Evolutionary conservation across 2,113 vertebrate genomes (phyloP).

Genomic region (Trematocara variabile): DNA sequence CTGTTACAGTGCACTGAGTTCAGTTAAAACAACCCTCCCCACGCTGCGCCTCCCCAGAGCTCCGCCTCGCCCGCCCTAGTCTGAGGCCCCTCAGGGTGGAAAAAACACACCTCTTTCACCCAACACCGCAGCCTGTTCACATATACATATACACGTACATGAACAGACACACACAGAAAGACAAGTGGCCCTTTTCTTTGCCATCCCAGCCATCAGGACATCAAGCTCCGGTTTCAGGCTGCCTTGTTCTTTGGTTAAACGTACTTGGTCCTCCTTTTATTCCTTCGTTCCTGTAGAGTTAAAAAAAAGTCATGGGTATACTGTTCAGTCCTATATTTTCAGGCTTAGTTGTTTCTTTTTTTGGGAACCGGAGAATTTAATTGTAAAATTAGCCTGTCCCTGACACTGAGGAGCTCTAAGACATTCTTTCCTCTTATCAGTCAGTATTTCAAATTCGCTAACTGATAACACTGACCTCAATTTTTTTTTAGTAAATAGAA

Average conservation of each 20-base stretch:
- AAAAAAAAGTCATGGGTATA: not conserved
- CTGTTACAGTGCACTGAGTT: constrained; percentile 70
- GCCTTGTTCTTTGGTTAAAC: not conserved
- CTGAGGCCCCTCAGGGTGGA: constrained; percentile 68
- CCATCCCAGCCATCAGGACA: constrained; percentile 44
- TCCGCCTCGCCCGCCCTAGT: constrained; percentile 48
- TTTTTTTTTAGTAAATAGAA: not conserved
- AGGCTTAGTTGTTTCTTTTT: not conserved
- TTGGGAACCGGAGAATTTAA: not conserved
- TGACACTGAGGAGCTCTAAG: not conserved
- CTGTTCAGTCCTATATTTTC: not conserved
- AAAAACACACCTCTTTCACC: constrained; percentile 69
- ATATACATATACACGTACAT: not conserved
- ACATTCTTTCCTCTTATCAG: not conserved
- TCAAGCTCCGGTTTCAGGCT: not conserved
- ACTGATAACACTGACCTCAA: not conserved
- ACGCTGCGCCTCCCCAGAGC: constrained; percentile 57
- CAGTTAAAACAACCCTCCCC: constrained; percentile 64
- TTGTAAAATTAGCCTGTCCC: not conserved
- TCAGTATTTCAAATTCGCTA: not conserved
- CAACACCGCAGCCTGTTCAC: constrained; percentile 37
- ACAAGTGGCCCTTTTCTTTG: constrained; percentile 31
- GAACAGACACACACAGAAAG: constrained; percentile 10
- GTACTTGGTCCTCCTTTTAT: not conserved
- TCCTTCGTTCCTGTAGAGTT: not conserved